Conservation (phyloP, 2,113 vertebrate species). For the Polypterus senegalus region DNA sequence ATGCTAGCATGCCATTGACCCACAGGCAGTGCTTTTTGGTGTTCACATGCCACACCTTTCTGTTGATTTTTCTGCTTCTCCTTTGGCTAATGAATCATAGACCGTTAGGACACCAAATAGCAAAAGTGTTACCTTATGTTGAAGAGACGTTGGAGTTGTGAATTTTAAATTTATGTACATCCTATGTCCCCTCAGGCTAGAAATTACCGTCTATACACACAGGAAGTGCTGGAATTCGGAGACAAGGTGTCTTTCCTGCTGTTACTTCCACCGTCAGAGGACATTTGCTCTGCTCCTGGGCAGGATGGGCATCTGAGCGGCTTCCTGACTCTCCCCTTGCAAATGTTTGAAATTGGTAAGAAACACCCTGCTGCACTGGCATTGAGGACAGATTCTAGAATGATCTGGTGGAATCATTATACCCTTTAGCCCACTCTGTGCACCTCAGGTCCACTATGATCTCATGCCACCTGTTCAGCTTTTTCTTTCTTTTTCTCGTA, state of each 20-base stretch:
- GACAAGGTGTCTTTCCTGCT: slow-evolving; percentile 47
- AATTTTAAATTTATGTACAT: no score
- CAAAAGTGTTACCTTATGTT: no score
- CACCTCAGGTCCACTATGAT: no score
- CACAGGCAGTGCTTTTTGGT: no score
- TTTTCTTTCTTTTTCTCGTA: slow-evolving; percentile 12
- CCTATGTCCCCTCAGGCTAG: slow-evolving; percentile 29
- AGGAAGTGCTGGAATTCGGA: slow-evolving; percentile 51
- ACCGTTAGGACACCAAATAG: no score
- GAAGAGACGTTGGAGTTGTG: no score
- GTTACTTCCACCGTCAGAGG: slow-evolving; percentile 54
- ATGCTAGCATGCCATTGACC: no score
- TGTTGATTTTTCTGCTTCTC: no score
- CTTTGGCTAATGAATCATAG: no score
- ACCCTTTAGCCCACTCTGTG: no score
- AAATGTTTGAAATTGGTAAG: slow-evolving; percentile 56
- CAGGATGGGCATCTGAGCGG: slow-evolving; percentile 32
- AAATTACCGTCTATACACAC: slow-evolving; percentile 53
- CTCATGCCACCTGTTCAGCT: neutral
- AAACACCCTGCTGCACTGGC: neutral
- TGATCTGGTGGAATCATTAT: neutral
- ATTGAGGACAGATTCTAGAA: neutral
- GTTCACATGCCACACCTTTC: no score
- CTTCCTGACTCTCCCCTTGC: slow-evolving; percentile 48
- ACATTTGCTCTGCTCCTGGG: slow-evolving; percentile 53